Percentiles rank a stretch among this genome's conserved stretches.
Evolutionary conservation across 1,140 invertebrate species (phyloP).

Genomic region (Zaprionus ghesquierei): DNA sequence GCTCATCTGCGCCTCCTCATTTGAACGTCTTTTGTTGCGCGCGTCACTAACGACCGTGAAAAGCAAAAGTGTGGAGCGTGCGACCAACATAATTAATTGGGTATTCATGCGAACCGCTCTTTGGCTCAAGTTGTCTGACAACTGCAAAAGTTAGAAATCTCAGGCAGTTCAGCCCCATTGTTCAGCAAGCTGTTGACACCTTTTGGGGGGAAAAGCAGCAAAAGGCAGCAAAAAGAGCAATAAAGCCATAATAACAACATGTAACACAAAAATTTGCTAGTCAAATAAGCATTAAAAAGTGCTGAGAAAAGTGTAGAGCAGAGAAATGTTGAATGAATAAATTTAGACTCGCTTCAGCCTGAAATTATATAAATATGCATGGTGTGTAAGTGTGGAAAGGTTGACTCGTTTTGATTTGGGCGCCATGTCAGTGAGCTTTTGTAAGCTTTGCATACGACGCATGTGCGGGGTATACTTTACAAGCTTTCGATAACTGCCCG

Average conservation of each 20-base stretch:
- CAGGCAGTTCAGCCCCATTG: too few species aligned
- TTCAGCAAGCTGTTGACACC: conserved; percentile 66
- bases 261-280: conserved; percentile 20
- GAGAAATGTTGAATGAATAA: conserved; percentile 16
- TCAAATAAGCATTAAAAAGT: conserved; percentile 20
- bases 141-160: conserved; percentile 58
- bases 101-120: conserved; percentile 64
- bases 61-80: conserved; percentile 69
- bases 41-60: conserved; percentile 75
- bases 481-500: not conserved
- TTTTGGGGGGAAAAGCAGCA: conserved; percentile 44
- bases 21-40: conserved; percentile 15
- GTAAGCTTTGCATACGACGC: conserved; percentile 15
- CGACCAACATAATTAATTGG: conserved; percentile 77
- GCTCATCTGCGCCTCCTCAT: conserved; percentile 24
- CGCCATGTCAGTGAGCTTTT: not conserved
- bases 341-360: not conserved
- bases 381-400: not conserved
- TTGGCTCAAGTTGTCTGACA: conserved; percentile 29
- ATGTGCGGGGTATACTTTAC: not conserved
- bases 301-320: conserved; percentile 37
- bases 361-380: not conserved
- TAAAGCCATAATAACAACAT: conserved; percentile 41
- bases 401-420: not conserved
- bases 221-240: conserved; percentile 30